Evolutionary conservation across 2,113 vertebrate genomes (phyloP).

Genomic region (Poeciliopsis prolifica): DNA sequence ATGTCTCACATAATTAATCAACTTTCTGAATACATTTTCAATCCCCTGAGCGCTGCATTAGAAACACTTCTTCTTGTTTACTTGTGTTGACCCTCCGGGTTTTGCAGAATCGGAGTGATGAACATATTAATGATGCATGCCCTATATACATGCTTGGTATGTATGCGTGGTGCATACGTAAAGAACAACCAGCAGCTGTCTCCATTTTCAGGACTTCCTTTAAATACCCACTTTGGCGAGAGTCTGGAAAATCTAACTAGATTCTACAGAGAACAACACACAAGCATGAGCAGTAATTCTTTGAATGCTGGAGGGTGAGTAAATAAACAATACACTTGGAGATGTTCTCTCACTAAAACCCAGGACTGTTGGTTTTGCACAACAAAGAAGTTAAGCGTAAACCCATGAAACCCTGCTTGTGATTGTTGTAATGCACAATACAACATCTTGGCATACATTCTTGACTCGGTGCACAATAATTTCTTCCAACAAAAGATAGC

Average conservation of each 20-base stretch:
- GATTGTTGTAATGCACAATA: constrained; percentile 27
- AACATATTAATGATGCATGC: constrained; percentile 43
- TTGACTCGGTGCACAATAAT: constrained; percentile 4
- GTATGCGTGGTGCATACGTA: neutral
- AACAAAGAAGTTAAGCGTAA: constrained; percentile 16
- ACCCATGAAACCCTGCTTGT: constrained; percentile 36
- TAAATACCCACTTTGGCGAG: constrained; percentile 12
- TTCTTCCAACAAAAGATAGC: constrained; percentile 14
- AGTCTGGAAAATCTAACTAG: constrained; percentile 32
- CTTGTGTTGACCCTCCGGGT: constrained; percentile 26
- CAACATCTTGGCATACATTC: constrained; percentile 24
- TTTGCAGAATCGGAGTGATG: constrained; percentile 36
- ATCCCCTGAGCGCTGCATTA: constrained; percentile 9
- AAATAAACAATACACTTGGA: constrained; percentile 35
- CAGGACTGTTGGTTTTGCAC: constrained; percentile 8
- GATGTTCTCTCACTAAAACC: constrained; percentile 13
- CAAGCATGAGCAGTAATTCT: constrained; percentile 36
- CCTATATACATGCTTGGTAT: neutral
- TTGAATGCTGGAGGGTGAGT: constrained; percentile 26
- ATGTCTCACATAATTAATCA: constrained; percentile 10
- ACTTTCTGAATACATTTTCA: constrained; percentile 20
- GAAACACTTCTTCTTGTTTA: constrained; percentile 14
- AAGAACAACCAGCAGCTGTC: constrained; percentile 8
- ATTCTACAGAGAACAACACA: constrained; percentile 7
- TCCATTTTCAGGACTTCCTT: constrained; percentile 20